phyloP scores from a whole-genome alignment of 2,888 invertebrate species.

The Tineola bisselliella region DNA sequence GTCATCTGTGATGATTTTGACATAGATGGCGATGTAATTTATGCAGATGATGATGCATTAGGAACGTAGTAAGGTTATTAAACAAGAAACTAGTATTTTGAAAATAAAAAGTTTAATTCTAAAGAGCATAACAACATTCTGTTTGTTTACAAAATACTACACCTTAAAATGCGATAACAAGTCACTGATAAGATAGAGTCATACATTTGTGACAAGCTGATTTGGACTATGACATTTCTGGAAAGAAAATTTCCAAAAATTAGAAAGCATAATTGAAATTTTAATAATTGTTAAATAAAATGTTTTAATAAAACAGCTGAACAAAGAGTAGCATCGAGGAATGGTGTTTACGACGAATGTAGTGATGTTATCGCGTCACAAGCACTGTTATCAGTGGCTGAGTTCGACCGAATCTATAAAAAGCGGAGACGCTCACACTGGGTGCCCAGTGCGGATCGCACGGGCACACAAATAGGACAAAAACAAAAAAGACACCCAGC shows the following conservation, averaged over 20 bases:
- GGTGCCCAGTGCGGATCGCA: conserved; percentile 60
- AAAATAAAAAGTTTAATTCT: no score
- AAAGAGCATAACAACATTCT: not conserved
- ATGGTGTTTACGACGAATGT: not conserved
- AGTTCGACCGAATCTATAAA: conserved; percentile 14
- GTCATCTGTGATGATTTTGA: not conserved
- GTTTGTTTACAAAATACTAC: conserved; percentile 4
- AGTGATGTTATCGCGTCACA: not conserved
- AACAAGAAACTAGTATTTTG: not conserved
- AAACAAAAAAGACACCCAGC: conserved; percentile 25
- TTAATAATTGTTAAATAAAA: not conserved
- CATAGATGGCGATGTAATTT: not conserved
- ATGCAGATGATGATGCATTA: not conserved
- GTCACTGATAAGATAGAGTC: not conserved
- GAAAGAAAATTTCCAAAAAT: not conserved
- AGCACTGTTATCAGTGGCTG: not conserved
- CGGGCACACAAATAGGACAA: conserved; percentile 40
- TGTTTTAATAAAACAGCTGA: not conserved
- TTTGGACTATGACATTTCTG: not conserved
- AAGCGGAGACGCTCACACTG: conserved; percentile 13
- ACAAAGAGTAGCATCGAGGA: not conserved
- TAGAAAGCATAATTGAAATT: not conserved
- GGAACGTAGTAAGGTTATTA: not conserved
- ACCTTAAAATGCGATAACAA: not conserved
- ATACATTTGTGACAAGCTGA: not conserved